Percentiles rank a stretch among this genome's conserved stretches.
Evolutionary conservation across 2,797 vertebrate species (phyloP).

Genomic region (Phylloscopus collybita): DNA sequence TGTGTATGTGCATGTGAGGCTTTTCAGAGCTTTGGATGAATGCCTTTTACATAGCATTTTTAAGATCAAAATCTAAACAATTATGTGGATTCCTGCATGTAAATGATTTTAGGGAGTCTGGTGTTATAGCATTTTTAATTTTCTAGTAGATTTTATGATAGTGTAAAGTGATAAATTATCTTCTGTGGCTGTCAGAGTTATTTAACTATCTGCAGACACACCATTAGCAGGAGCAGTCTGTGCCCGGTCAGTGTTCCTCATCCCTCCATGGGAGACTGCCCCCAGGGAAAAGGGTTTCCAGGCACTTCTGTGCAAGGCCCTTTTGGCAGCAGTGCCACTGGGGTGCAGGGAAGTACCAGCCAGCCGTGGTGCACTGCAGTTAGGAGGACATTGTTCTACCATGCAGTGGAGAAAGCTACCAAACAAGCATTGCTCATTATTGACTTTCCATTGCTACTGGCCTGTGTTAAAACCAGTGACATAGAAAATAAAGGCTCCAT

Average conservation of each 20-base stretch:
- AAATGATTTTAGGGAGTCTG: conserved; percentile 64
- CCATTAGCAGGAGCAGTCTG: conserved; percentile 4
- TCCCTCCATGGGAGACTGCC: not conserved
- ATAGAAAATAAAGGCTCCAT: conserved; percentile 61
- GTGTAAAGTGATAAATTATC: conserved; percentile 61
- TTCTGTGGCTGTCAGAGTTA: conserved; percentile 28
- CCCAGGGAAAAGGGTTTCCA: not conserved
- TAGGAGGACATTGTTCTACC: not conserved
- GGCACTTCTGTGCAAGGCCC: not conserved
- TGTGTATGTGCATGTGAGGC: conserved; percentile 13
- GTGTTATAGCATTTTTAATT: conserved; percentile 65
- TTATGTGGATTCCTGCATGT: conserved; percentile 68
- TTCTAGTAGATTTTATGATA: conserved; percentile 64
- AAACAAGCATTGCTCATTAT: not conserved
- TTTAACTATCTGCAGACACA: conserved; percentile 40
- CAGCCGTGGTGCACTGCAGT: accelerated
- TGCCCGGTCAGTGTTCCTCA: not conserved
- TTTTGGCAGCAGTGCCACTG: not conserved
- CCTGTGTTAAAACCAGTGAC: conserved; percentile 49
- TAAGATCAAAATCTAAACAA: conserved; percentile 67
- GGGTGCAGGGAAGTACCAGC: accelerated
- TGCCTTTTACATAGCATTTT: conserved; percentile 54
- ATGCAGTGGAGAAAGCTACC: not conserved
- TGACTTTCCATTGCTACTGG: conserved; percentile 49
- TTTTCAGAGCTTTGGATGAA: conserved; percentile 58